Conservation (phyloP, 2,888 invertebrate species). For the Torymus texanus region DNA sequence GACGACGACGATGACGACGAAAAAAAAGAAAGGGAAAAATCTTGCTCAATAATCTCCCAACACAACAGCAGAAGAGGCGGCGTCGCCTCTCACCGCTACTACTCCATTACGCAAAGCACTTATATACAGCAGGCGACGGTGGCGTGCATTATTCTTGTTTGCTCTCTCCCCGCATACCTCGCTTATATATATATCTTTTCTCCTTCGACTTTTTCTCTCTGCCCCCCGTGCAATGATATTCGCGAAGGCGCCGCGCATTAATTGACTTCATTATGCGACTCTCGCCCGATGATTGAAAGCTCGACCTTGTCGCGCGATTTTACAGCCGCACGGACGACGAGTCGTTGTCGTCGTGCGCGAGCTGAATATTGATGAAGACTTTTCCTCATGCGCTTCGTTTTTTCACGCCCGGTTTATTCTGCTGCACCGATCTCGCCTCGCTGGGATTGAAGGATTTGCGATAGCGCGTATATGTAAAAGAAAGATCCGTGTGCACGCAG, state of each 20-base stretch:
- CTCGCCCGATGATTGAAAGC: slow-evolving; percentile 36
- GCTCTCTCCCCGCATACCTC: background rate
- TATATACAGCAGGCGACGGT: no score
- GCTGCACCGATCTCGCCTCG: background rate
- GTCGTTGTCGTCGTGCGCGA: slow-evolving; percentile 1
- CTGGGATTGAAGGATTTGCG: no score
- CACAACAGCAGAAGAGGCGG: no score
- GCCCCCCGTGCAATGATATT: background rate
- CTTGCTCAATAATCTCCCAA: no score
- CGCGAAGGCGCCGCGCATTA: slow-evolving; percentile 32
- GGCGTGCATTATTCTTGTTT: no score
- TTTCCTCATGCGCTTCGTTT: slow-evolving; percentile 18
- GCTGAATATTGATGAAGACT: slow-evolving; percentile 44
- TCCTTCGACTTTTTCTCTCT: background rate
- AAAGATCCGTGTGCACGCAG: no score
- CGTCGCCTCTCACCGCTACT: no score
- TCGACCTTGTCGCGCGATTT: background rate
- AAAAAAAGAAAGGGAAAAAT: no score
- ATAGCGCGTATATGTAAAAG: no score
- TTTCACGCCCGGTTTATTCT: background rate
- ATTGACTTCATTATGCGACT: slow-evolving; percentile 42
- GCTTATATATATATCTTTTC: background rate
- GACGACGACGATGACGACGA: no score
- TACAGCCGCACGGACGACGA: background rate
- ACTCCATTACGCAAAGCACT: no score